Base-by-base conservation (phyloP, 2,113 vertebrate species). In the Misgurnus mizolepis region DNA sequence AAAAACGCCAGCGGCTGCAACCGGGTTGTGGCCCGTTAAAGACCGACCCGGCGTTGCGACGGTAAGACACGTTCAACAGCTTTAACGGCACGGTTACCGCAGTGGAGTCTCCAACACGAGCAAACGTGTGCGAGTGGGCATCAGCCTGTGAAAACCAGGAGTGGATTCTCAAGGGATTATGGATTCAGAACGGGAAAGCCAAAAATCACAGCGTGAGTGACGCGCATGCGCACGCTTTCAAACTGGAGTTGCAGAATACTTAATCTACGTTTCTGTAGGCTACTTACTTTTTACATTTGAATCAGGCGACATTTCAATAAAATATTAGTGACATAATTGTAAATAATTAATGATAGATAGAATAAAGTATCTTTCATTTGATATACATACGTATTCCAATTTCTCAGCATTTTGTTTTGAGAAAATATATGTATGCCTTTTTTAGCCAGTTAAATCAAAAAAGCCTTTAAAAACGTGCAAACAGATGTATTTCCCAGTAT, bases 161-260 rank as follows among this genome's bases (percentile, higher is more conserved):
- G 65, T 68, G 80, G 80, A 81, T 50, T 43, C 45, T 50, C 53
- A 76, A 3, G 47, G 72, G 72, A 81, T 81, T 76, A 53, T 62
- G 80, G 72, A 68, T 62, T 50, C 43, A 22, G 41, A 41, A 49
- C 49, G 79, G 70, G 72, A 45, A 39, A 69, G 72, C 61, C 71
- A 67, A 69, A 81, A 81, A 76, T 62, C 80, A 60, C 65, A 43
- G 72, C 12, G 65, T 69, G 64, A n/a, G 47, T 12, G 14, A n/a
- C 18, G 47, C 62, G 74, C 74, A 66, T 66, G 61, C 62, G 75
- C 75, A 55, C 60, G 40, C 62, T 14, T 66, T 1, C 6, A 58
- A n/a, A 5, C 15, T n/a, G 5, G 5, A n/a, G 55, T 58, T 47
- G 7, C 7, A 47, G 45, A 47, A 5, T 10, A 47, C 7, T 47